Evolutionary conservation across 2,888 invertebrate genomes (phyloP).

Genomic region (Taphrorychus bicolor): DNA sequence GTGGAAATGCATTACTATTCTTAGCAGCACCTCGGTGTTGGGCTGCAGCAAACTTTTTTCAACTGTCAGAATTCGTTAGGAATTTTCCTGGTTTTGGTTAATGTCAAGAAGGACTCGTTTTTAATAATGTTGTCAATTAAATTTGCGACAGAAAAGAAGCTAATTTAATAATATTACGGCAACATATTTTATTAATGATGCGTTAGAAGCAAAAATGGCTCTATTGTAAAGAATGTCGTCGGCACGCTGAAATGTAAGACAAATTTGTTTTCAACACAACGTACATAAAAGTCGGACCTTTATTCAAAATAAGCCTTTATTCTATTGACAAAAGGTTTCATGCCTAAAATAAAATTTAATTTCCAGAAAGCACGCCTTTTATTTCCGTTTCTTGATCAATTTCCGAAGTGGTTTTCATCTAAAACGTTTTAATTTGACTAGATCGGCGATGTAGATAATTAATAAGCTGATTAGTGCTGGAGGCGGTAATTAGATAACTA

Average conservation of each 20-base stretch:
- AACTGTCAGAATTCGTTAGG: slow-evolving; percentile 61
- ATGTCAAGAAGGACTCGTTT: background rate
- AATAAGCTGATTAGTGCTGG: slow-evolving; percentile 16
- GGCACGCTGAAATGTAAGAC: slow-evolving; percentile 9
- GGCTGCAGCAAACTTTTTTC: slow-evolving; percentile 60
- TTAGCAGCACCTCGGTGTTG: slow-evolving; percentile 58
- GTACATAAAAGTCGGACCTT: slow-evolving; percentile 16
- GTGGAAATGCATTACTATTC: slow-evolving; percentile 57
- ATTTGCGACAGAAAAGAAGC: background rate
- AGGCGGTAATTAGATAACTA: slow-evolving; percentile 13
- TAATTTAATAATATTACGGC: slow-evolving; percentile 38
- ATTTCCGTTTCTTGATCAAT: slow-evolving; percentile 36
- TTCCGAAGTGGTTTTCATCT: slow-evolving; percentile 29
- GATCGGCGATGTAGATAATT: slow-evolving; percentile 18
- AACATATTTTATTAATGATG: slow-evolving; percentile 5
- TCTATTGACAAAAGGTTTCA: slow-evolving; percentile 35
- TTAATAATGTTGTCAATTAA: background rate
- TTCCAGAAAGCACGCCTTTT: slow-evolving; percentile 32
- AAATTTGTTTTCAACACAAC: slow-evolving; percentile 13
- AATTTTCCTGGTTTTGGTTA: slow-evolving; percentile 55
- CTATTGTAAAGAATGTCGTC: slow-evolving; percentile 10
- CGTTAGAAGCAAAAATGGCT: slow-evolving; percentile 3
- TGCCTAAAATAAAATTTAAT: slow-evolving; percentile 34
- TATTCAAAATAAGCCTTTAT: slow-evolving; percentile 34
- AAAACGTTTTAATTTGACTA: slow-evolving; percentile 29